These are phyloP conservation scores for Gymnocephalus cernua DNA, from an alignment of 2,113 vertebrate species.

Conservation along the genomic window DNA sequence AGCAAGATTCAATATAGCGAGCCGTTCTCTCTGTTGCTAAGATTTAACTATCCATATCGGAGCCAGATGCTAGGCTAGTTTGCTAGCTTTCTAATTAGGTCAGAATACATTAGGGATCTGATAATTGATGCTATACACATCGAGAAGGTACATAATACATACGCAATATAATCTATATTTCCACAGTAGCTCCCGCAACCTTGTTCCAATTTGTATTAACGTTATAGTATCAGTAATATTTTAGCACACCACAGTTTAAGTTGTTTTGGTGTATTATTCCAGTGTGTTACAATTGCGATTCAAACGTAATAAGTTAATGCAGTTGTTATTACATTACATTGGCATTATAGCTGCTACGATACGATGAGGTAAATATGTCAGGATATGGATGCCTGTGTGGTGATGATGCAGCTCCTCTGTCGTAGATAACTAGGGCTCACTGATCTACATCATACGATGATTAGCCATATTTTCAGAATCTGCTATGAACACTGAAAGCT, in stretches of 20 bases:
- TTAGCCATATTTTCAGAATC: neutral
- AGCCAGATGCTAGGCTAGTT: slow-evolving; percentile 62
- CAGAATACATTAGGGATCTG: slow-evolving; percentile 32
- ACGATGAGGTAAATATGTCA: slow-evolving; percentile 28
- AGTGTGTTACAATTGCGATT: neutral
- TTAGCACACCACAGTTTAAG: neutral
- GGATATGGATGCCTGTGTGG: slow-evolving; percentile 48
- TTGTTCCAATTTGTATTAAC: neutral
- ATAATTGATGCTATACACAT: slow-evolving; percentile 33
- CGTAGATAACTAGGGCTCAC: slow-evolving; percentile 38
- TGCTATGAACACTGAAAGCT: neutral
- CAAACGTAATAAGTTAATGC: neutral
- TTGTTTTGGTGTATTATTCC: neutral
- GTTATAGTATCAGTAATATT: neutral
- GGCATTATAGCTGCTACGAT: neutral
- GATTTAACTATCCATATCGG: neutral
- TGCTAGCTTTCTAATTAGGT: slow-evolving; percentile 68
- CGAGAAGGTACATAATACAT: neutral
- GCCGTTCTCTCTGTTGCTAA: slow-evolving; percentile 7
- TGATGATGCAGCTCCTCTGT: slow-evolving; percentile 68
- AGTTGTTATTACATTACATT: neutral
- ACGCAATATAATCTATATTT: neutral
- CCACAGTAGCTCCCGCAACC: neutral
- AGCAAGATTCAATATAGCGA: slow-evolving; percentile 13
- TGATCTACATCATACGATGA: neutral